Percentiles rank a stretch among this genome's conserved stretches.
These are phyloP conservation scores for Betta splendens DNA, from an alignment of 2,797 vertebrate genomes.

Conservation along the genomic window DNA sequence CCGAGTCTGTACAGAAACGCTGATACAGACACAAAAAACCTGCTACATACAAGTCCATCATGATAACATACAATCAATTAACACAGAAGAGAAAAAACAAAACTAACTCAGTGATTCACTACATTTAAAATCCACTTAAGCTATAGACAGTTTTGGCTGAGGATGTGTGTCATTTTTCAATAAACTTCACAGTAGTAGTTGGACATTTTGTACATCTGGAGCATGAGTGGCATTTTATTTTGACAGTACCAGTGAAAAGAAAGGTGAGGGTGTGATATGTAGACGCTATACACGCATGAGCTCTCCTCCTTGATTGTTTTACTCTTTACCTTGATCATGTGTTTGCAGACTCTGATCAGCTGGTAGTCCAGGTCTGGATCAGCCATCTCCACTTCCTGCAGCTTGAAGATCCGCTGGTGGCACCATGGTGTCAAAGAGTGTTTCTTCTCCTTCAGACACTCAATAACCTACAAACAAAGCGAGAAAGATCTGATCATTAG, in stretches of 20 bases:
- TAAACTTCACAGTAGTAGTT: no score
- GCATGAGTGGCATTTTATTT: no score
- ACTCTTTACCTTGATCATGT: constrained; percentile 93
- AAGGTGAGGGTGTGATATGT: no score
- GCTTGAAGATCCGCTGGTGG: constrained; percentile 94
- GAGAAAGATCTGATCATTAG: no score
- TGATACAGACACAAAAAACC: constrained; percentile 49
- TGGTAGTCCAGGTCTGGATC: constrained; percentile 97
- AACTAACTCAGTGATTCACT: no score
- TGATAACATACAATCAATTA: neutral
- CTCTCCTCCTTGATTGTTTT: neutral
- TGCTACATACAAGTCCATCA: neutral
- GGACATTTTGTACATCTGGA: no score
- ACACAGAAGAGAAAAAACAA: no score
- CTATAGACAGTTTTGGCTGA: no score
- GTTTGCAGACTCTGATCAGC: constrained; percentile 97
- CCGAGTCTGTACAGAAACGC: constrained; percentile 93
- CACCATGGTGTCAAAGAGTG: constrained; percentile 85
- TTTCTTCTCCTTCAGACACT: constrained; percentile 97
- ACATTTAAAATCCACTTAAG: no score
- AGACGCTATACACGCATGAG: no score
- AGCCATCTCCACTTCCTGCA: constrained; percentile 97
- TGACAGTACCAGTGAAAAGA: no score
- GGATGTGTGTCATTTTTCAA: no score
- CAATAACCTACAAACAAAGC: constrained; percentile 86